Percentiles rank a stretch among this genome's conserved stretches.
Evolutionary conservation across 2,888 invertebrate genomes (phyloP).

Genomic region (Coremacera marginata): DNA sequence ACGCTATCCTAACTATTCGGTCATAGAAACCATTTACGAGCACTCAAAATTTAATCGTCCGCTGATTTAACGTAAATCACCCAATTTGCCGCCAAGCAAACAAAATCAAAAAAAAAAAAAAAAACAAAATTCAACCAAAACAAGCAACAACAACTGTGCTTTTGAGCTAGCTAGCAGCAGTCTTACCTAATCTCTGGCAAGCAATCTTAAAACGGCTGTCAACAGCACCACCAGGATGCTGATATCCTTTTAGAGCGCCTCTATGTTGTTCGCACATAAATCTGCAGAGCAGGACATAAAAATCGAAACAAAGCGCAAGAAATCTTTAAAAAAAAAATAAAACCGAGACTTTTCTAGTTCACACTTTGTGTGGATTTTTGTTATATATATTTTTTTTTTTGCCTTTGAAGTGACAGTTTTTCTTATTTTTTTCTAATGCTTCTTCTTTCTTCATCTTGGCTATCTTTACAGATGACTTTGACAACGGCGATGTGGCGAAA

Average conservation of each 20-base stretch:
- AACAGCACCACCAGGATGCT: conserved; percentile 45
- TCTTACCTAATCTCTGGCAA: conserved; percentile 58
- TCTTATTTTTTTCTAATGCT: conserved; percentile 34
- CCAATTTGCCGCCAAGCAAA: conserved; percentile 60
- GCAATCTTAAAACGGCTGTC: conserved; percentile 63
- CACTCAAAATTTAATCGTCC: conserved; percentile 30
- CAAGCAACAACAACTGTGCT: not conserved
- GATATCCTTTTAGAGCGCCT: not conserved
- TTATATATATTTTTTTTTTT: no score
- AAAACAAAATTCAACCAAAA: not conserved
- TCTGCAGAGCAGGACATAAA: conserved; percentile 49
- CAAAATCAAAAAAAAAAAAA: not conserved
- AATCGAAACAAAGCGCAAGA: conserved; percentile 24
- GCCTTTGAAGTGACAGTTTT: conserved; percentile 10
- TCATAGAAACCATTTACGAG: not conserved
- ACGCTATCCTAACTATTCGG: not conserved
- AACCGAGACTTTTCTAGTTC: not conserved
- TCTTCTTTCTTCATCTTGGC: conserved; percentile 50
- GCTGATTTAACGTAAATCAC: conserved; percentile 59
- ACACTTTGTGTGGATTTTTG: not conserved
- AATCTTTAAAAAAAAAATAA: not conserved
- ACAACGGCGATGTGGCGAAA: not conserved
- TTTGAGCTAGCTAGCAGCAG: conserved; percentile 44
- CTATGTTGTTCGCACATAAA: conserved; percentile 45
- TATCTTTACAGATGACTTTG: conserved; percentile 34